Evolutionary conservation across 2,797 vertebrate genomes (phyloP).

Genomic region (Cetoscarus ocellatus): DNA sequence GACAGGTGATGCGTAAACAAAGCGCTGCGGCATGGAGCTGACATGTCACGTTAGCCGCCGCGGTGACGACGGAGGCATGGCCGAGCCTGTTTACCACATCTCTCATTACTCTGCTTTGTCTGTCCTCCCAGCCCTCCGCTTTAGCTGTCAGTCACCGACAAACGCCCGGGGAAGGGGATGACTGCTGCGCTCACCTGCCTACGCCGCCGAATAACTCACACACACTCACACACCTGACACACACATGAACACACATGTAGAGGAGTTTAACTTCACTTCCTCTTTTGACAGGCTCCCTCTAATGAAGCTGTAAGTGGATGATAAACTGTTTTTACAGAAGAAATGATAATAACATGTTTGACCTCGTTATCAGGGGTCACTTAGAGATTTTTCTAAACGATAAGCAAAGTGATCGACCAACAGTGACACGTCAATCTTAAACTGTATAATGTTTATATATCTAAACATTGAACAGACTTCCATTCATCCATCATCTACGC

Average conservation of each 20-base stretch:
- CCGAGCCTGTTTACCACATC: conserved; percentile 56
- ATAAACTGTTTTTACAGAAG: not conserved
- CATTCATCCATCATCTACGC: no score
- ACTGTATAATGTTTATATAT: no score
- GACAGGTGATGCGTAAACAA: conserved; percentile 55
- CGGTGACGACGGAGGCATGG: conserved; percentile 27
- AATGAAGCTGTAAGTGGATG: not conserved
- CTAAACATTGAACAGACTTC: no score
- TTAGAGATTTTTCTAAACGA: no score
- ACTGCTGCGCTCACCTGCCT: conserved; percentile 17
- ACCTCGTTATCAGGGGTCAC: no score
- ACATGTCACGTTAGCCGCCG: conserved; percentile 37
- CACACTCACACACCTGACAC: not conserved
- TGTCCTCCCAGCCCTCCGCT: conserved; percentile 46
- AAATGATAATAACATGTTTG: no score
- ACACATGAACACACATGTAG: not conserved
- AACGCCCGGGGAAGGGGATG: conserved; percentile 36
- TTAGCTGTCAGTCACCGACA: conserved; percentile 67
- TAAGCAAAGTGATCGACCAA: no score
- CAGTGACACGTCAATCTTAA: no score
- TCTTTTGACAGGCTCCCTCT: conserved; percentile 17
- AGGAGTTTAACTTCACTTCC: conserved; percentile 3
- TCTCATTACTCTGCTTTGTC: conserved; percentile 64
- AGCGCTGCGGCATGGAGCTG: conserved; percentile 30
- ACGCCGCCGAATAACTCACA: not conserved